These are phyloP conservation scores for Gorsachius goisagi DNA, from an alignment of 2,113 vertebrate genomes.

Conservation along the genomic window DNA sequence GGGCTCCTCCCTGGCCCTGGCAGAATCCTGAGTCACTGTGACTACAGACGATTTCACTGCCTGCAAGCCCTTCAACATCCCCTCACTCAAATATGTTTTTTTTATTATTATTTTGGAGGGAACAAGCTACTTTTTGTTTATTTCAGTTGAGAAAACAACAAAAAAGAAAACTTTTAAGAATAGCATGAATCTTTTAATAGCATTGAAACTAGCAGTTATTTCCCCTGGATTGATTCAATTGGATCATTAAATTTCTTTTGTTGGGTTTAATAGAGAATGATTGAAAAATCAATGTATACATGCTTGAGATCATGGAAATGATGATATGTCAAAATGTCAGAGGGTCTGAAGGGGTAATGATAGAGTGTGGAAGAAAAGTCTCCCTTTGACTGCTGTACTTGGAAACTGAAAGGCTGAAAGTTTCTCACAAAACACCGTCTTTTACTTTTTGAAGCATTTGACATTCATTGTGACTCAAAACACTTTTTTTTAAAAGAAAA, in stretches of 20 bases:
- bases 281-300: slow-evolving; percentile 74
- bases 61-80: neutral
- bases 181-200: slow-evolving; percentile 50
- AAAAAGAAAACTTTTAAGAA: slow-evolving; percentile 49
- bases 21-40: neutral
- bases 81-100: neutral
- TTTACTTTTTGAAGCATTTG: slow-evolving; percentile 69
- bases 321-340: slow-evolving; percentile 76
- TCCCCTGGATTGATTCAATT: slow-evolving; percentile 67
- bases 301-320: slow-evolving; percentile 69
- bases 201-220: slow-evolving; percentile 63
- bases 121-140: neutral
- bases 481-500: slow-evolving; percentile 20
- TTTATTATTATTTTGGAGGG: neutral
- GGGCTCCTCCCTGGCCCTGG: neutral
- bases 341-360: slow-evolving; percentile 71
- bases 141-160: slow-evolving; percentile 30
- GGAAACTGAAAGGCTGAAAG: slow-evolving; percentile 64
- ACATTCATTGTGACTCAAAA: slow-evolving; percentile 63
- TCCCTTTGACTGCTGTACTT: slow-evolving; percentile 56
- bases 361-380: slow-evolving; percentile 63
- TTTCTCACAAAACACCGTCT: slow-evolving; percentile 58
- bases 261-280: slow-evolving; percentile 67
- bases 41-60: neutral
- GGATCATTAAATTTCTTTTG: slow-evolving; percentile 72